Evolutionary conservation across 2,888 invertebrate genomes (phyloP).

Genomic region (Alloscopus bannaensis): DNA sequence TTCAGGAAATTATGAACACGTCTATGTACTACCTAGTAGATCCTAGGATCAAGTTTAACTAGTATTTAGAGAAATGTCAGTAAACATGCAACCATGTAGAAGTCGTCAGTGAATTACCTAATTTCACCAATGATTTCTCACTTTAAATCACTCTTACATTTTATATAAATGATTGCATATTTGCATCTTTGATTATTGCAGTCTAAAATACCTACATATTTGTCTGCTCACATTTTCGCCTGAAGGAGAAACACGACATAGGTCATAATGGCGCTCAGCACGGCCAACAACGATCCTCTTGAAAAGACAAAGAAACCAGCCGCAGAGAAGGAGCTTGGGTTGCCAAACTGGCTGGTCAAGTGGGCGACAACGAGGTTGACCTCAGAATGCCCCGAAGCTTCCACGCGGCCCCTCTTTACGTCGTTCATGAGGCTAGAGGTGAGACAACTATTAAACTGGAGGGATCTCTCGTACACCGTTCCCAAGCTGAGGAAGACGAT

Average conservation of each 20-base stretch:
- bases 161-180: not conserved
- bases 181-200: not conserved
- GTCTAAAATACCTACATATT: not conserved
- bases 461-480: slow-evolving; percentile 64
- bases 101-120: no score
- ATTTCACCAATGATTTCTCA: no score
- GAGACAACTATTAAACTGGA: slow-evolving; percentile 64
- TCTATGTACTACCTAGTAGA: no score
- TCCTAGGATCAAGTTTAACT: no score
- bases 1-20: no score
- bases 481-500: slow-evolving; percentile 69
- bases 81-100: no score
- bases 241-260: slow-evolving; percentile 68
- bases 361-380: slow-evolving; percentile 67
- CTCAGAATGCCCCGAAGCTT: slow-evolving; percentile 39
- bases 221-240: slow-evolving; percentile 54
- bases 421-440: slow-evolving; percentile 59
- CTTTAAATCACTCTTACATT: no score
- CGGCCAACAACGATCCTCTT: slow-evolving; percentile 64
- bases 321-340: slow-evolving; percentile 68
- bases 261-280: slow-evolving; percentile 69
- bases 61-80: no score
- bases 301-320: slow-evolving; percentile 70
- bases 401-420: slow-evolving; percentile 45
- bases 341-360: slow-evolving; percentile 64